Evolutionary conservation across 2,113 vertebrate species (phyloP), one percentile per base, ranked within the genome.

Genomic region (Istiophorus platypterus): DNA sequence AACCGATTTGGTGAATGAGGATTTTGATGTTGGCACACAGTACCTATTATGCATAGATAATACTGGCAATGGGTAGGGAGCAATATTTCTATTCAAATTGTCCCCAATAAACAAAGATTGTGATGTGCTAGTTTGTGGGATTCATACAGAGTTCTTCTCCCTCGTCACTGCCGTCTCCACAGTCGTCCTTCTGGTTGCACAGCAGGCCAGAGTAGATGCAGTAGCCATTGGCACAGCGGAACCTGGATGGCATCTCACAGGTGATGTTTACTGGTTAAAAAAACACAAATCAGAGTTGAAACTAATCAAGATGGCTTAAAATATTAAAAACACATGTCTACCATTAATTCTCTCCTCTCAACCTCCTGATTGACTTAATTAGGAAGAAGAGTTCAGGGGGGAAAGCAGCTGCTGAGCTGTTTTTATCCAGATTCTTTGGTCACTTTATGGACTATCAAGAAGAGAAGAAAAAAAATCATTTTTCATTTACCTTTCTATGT

Each of bases 131-230:
- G 63, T 58, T 64, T 34, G 61, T 64, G 34, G 1, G 56, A 34
- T 26, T 58, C 93, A 56, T 92, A 94, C 94, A 94, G 31, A 93
- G 82, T 1, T 91, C 90, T 66, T 93, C 88, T 6, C 76, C 72
- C 76, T 95, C 94, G 4, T 95, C 94, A 9, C 94, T 95, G 85
- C 90, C 80, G 3, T 95, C 94, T 56, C 93, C 94, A 57, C 94
- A 94, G 92, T 95, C 93, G 8, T 94, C 93, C 42, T 90, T 91
- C 76, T 88, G 66, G 78, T 95, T 94, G 85, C 94, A 94, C 64
- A 94, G 57, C 72, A 84, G 70, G n/a, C 93, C 92, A 0, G 91
- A 45, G 76, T 84, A 93, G 80, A 95, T 61, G 0, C 94, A 95
- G 89, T 93, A 94, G 54, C 90, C 86, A 13, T 95, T 95, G 15